These are phyloP conservation scores for Silvanus unidentatus DNA, from an alignment of 2,888 invertebrate species.

Conservation along the genomic window DNA sequence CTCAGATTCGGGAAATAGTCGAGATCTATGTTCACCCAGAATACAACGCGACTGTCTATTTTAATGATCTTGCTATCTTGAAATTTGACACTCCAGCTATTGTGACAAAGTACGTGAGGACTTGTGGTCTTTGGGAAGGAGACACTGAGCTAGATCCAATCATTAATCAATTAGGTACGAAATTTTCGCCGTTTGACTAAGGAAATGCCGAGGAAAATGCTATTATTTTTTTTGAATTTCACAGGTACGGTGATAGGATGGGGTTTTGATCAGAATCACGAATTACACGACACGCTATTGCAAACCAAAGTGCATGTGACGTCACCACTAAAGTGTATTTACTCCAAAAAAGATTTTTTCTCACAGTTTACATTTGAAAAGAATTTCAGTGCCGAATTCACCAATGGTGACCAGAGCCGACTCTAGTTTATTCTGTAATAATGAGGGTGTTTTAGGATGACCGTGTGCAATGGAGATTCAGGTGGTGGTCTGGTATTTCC, in stretches of 20 bases:
- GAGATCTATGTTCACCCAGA: conserved; percentile 43
- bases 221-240: conserved; percentile 8
- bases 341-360: conserved; percentile 57
- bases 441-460: conserved; percentile 33
- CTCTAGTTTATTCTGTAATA: too few relatives aligned
- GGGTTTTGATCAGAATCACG: conserved; percentile 55
- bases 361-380: conserved; percentile 53
- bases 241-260: conserved; percentile 40
- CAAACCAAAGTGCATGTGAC: conserved; percentile 58
- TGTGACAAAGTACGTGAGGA: conserved; percentile 50
- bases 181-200: conserved; percentile 1
- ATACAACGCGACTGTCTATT: conserved; percentile 37
- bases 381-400: conserved; percentile 50
- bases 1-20: conserved; percentile 46
- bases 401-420: conserved; percentile 39
- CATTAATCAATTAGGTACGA: conserved; percentile 30
- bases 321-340: conserved; percentile 54
- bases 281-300: conserved; percentile 52
- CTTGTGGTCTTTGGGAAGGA: conserved; percentile 54
- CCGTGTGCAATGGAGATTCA: conserved; percentile 51
- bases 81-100: conserved; percentile 48
- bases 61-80: conserved; percentile 53
- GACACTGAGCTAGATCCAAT: conserved; percentile 25
- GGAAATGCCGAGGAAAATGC: too few relatives aligned
- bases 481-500: conserved; percentile 45